phyloP scores from a whole-genome alignment of 1,140 invertebrate species.

The Drosophila fuyamai region DNA sequence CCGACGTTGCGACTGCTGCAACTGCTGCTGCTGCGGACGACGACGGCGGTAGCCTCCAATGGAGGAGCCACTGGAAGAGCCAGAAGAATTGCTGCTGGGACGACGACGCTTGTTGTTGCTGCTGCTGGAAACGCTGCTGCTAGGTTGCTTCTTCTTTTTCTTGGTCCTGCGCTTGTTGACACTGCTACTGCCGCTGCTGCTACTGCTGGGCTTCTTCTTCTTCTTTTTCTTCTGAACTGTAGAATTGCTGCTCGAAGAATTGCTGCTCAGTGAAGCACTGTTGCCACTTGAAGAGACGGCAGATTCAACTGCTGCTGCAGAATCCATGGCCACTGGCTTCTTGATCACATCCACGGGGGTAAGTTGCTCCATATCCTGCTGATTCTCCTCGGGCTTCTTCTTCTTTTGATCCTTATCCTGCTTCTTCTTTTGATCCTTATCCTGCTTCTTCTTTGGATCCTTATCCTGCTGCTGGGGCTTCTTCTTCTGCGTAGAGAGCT shows the following conservation, averaged over 20 bases:
- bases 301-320: neutral
- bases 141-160: conserved; percentile 42
- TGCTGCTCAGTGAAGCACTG: neutral
- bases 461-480: conserved; percentile 11
- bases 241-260: conserved; percentile 23
- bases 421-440: conserved; percentile 21
- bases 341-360: conserved; percentile 10
- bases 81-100: conserved; percentile 26
- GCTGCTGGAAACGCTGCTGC: conserved; percentile 24
- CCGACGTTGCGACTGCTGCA: conserved; percentile 27
- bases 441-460: conserved; percentile 8
- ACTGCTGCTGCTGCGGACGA: conserved; percentile 49
- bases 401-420: conserved; percentile 25
- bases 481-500: conserved; percentile 6
- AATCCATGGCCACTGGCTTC: conserved; percentile 22
- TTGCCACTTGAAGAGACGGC: neutral
- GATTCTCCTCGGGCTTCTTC: conserved; percentile 19
- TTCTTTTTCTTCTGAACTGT: conserved; percentile 31
- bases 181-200: conserved; percentile 25
- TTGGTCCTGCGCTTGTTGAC: conserved; percentile 24
- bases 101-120: conserved; percentile 43
- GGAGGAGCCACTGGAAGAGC: conserved; percentile 15
- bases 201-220: conserved; percentile 36
- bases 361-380: conserved; percentile 5
- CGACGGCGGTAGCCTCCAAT: conserved; percentile 66